Conservation (phyloP, 1,140 invertebrate species). For the Maniola jurtina region DNA sequence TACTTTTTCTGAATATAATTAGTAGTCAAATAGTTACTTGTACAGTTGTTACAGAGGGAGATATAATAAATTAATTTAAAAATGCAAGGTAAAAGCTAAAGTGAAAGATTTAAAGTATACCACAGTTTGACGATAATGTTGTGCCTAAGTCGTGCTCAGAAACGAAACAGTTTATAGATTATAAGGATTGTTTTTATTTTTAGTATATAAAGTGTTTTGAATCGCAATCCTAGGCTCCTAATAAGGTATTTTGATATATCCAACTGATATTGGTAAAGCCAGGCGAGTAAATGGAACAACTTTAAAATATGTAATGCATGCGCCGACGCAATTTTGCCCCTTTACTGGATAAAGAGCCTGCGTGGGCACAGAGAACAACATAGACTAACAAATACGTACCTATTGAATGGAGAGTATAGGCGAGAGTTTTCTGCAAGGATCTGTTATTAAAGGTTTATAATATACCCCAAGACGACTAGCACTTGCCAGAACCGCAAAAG, state of each 20-base stretch:
- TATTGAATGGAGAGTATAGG: neutral
- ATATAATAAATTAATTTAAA: too few species aligned
- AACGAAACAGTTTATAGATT: too few species aligned
- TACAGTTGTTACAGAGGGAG: neutral
- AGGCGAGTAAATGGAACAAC: slow-evolving; percentile 25
- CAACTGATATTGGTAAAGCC: slow-evolving; percentile 19
- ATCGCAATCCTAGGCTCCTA: neutral
- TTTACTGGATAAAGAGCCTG: slow-evolving; percentile 37
- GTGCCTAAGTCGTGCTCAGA: too few species aligned
- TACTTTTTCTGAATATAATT: neutral
- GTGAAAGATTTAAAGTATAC: too few species aligned
- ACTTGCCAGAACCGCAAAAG: too few species aligned
- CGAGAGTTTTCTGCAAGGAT: neutral
- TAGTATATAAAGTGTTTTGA: neutral
- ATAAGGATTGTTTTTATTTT: too few species aligned
- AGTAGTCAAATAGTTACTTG: too few species aligned
- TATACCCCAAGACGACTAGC: too few species aligned
- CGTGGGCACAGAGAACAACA: slow-evolving; percentile 31
- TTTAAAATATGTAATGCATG: slow-evolving; percentile 35
- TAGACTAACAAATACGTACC: neutral
- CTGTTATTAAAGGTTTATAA: neutral
- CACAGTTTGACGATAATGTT: too few species aligned
- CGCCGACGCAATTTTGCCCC: slow-evolving; percentile 42
- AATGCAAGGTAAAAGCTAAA: too few species aligned
- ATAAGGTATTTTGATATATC: slow-evolving; percentile 22